Percentiles rank a stretch among this genome's conserved stretches.
Conservation (phyloP, 2,797 vertebrate genomes). For the Adrianichthys oophorus region DNA sequence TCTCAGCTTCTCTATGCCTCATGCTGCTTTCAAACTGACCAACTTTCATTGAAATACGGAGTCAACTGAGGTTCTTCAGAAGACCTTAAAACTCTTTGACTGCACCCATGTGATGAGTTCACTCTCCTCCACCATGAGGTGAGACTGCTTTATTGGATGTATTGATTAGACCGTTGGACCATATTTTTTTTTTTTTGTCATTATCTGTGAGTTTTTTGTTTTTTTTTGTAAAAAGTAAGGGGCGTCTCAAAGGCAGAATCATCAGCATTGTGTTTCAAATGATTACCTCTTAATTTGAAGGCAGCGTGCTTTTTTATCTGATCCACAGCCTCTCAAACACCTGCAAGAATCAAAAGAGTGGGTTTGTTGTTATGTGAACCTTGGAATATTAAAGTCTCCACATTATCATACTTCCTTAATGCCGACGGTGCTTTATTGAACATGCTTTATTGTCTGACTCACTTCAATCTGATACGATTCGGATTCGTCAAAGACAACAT, state of each 20-base stretch:
- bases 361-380: conserved; percentile 24
- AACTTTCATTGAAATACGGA: not conserved
- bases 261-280: conserved; percentile 35
- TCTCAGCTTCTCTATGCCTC: conserved; percentile 11
- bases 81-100: conserved; percentile 19
- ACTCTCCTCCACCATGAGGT: conserved; percentile 30
- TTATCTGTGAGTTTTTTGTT: conserved; percentile 53
- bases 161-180: conserved; percentile 62
- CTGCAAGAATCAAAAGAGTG: conserved; percentile 18
- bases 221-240: conserved; percentile 41
- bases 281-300: conserved; percentile 34
- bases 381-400: conserved; percentile 33
- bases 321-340: conserved; percentile 21
- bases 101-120: conserved; percentile 20
- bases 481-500: conserved; percentile 52
- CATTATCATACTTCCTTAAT: conserved; percentile 52
- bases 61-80: conserved; percentile 1
- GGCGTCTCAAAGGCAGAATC: conserved; percentile 57
- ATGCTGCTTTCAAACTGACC: conserved; percentile 12
- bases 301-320: conserved; percentile 37
- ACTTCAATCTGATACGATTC: conserved; percentile 48
- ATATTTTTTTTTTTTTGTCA: conserved; percentile 67
- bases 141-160: conserved; percentile 49
- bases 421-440: conserved; percentile 52
- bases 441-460: conserved; percentile 48